Percentiles rank a stretch among this genome's conserved stretches.
Conservation (phyloP, 2,888 invertebrate genomes). For the Orthosia gothica region DNA sequence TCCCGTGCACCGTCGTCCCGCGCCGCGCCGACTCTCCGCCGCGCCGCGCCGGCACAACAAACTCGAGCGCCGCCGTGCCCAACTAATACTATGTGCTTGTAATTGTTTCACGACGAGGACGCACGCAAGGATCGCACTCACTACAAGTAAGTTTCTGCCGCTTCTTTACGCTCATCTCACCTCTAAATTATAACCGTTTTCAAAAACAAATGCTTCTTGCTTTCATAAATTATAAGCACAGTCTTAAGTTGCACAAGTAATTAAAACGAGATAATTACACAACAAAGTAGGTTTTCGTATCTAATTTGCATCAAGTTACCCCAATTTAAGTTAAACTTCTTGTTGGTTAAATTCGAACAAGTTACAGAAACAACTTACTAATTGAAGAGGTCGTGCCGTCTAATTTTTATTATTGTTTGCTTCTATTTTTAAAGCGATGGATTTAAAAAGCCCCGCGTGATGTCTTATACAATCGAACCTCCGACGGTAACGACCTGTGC, state of each 20-base stretch:
- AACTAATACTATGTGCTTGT: slow-evolving; percentile 78
- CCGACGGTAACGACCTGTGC: slow-evolving; percentile 3
- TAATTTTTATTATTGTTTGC: slow-evolving; percentile 35
- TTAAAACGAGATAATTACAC: slow-evolving; percentile 16
- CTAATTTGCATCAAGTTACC: slow-evolving; percentile 18
- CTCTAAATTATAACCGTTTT: slow-evolving; percentile 20
- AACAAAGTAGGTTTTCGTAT: slow-evolving; percentile 34
- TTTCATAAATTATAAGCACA: slow-evolving; percentile 19
- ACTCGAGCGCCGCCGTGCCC: slow-evolving; percentile 78
- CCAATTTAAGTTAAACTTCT: slow-evolving; percentile 29
- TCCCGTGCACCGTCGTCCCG: slow-evolving; percentile 73
- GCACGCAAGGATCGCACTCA: slow-evolving; percentile 62
- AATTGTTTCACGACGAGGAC: slow-evolving; percentile 69
- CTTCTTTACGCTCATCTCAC: slow-evolving; percentile 46
- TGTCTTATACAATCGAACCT: slow-evolving; percentile 24
- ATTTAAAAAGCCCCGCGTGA: slow-evolving; percentile 15
- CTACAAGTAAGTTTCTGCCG: slow-evolving; percentile 78
- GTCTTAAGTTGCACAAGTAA: slow-evolving; percentile 6
- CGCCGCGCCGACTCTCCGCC: slow-evolving; percentile 59
- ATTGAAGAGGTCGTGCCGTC: slow-evolving; percentile 26
- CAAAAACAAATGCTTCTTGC: slow-evolving; percentile 44
- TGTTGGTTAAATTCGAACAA: slow-evolving; percentile 32
- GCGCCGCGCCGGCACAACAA: slow-evolving; percentile 82
- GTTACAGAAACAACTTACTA: slow-evolving; percentile 26
- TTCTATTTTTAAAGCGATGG: slow-evolving; percentile 24